Evolutionary conservation across 1,140 invertebrate species (phyloP), one percentile per base, ranked within the genome.

Genomic region (Saccostrea echinata): DNA sequence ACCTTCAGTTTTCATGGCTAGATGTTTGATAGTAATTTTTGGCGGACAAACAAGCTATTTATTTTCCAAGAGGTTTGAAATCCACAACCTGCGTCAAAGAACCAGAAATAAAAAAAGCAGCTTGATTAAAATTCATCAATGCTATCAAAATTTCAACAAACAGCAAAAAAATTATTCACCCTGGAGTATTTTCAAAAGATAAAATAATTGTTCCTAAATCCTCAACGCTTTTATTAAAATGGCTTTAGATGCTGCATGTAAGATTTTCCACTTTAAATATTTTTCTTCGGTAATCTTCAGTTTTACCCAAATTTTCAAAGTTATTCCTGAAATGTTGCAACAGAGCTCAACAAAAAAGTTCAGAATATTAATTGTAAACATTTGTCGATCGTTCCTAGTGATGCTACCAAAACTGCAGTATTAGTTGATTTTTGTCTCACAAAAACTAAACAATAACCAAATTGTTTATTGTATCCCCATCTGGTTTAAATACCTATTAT

Each of bases 331-430:
- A 30, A 76, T 76, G 68, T 76, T 76, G 24, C 68, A 76, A 13
- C 68, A 33, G 30, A 33, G 27, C 68, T 76, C 6, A 33, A 76
- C 68, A 76, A 76, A 13, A 76, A 76, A 76, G 27, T 27, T 76
- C 12, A 76, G 68, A 76, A 76, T 33, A 27, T 33, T 76, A 76
- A 33, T 30, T 16, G 68, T 76, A 76, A 76, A 76, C 68, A 76
- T 16, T 30, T 2, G 16, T 4, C 16, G 24, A 12, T 30, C 8
- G 30, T 30, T 13, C 27, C 27, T 30, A 16, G 27, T 30, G 68
- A 76, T 76, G 68, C 27, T 76, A 30, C 13, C 27, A 30, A 33
- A 76, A 3, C 68, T 16, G 8, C 68, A 16, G 24, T 12, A 12
- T 30, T 16, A 30, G 68, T 12, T 30, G 68, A 76, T 13, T 76